Evolutionary conservation across 2,113 vertebrate genomes (phyloP).

Genomic region (Ciconia boyciana): DNA sequence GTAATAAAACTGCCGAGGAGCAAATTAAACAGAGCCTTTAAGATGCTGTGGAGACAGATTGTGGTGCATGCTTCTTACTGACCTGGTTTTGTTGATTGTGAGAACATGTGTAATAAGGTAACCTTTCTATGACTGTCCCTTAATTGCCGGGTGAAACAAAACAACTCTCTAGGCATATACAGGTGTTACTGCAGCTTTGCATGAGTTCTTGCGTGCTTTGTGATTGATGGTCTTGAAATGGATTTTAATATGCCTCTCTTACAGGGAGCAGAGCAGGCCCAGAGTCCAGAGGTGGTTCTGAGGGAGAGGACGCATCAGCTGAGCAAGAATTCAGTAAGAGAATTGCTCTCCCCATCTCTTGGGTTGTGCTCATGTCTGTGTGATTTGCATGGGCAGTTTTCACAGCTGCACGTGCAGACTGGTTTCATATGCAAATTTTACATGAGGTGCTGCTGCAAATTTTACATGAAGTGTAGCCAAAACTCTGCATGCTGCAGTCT

Average conservation of each 20-base stretch:
- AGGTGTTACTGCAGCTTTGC: background rate
- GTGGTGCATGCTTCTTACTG: background rate
- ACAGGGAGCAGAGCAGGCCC: slow-evolving; percentile 48
- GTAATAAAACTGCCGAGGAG: background rate
- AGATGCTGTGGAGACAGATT: background rate
- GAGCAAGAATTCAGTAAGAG: slow-evolving; percentile 62
- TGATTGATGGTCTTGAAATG: background rate
- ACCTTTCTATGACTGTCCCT: background rate
- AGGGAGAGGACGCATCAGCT: slow-evolving; percentile 1
- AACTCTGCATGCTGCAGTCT: background rate
- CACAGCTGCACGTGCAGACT: background rate
- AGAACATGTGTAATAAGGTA: background rate
- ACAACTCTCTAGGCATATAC: background rate
- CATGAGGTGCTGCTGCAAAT: background rate
- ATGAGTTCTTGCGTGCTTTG: background rate
- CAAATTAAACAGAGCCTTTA: background rate
- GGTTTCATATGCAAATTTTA: background rate
- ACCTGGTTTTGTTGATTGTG: background rate
- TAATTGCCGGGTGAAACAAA: background rate
- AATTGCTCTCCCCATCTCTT: background rate
- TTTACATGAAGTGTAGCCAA: background rate
- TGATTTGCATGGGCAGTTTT: background rate
- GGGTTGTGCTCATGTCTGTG: background rate
- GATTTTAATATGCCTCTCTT: background rate
- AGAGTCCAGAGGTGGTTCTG: slow-evolving; percentile 43